Conservation (phyloP, 1,140 invertebrate genomes). For the Atta cephalotes region DNA sequence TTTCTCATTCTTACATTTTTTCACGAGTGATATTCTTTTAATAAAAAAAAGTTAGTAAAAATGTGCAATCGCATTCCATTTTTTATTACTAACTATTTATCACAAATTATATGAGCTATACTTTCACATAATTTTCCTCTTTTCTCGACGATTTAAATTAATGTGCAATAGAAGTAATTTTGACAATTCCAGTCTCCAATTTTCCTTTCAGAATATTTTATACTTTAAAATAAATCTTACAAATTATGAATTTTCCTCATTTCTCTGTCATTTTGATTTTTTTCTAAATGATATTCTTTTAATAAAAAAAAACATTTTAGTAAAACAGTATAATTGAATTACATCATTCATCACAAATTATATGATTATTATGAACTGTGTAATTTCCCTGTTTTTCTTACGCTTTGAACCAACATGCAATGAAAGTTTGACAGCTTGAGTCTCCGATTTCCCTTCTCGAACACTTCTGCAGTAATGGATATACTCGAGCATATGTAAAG, state of each 20-base stretch:
- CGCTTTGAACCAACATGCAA: neutral
- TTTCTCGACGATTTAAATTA: neutral
- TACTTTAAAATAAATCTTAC: neutral
- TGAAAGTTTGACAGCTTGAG: neutral
- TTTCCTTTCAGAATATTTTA: neutral
- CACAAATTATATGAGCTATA: neutral
- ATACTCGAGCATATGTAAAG: constrained; percentile 25
- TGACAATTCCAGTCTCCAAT: neutral
- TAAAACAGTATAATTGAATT: neutral
- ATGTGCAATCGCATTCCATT: neutral
- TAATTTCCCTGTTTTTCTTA: neutral
- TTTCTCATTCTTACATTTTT: neutral
- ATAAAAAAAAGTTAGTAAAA: neutral
- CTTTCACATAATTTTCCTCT: neutral
- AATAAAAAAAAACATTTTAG: neutral
- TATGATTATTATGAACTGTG: no score
- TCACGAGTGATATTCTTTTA: neutral
- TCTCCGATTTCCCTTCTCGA: neutral
- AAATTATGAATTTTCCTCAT: no score
- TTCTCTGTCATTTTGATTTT: no score
- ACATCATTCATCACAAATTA: neutral
- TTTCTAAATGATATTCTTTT: neutral
- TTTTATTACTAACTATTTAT: neutral
- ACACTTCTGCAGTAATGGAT: constrained; percentile 27
- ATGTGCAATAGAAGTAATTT: neutral